These are phyloP conservation scores for Glossosoma conforme DNA, from an alignment of 1,140 invertebrate genomes.

Conservation along the genomic window DNA sequence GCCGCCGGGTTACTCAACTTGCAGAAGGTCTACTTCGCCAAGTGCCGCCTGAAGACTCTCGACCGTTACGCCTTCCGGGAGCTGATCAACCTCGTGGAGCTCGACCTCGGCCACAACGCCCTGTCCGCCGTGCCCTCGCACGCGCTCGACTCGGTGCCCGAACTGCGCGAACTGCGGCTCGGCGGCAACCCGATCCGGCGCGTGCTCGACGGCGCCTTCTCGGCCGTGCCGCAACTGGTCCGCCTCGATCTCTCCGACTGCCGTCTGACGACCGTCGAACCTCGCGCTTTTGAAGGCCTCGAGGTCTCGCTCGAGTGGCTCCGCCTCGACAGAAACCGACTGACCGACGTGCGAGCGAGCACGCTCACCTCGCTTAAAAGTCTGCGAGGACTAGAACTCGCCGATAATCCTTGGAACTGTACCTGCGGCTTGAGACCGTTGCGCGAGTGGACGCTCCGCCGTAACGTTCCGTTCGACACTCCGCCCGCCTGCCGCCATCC, in stretches of 20 bases:
- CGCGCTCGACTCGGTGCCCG: conserved; percentile 62
- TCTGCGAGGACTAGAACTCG: conserved; percentile 68
- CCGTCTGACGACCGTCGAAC: conserved; percentile 59
- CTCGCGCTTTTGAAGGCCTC: conserved; percentile 66
- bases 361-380: conserved; percentile 62
- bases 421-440: conserved; percentile 69
- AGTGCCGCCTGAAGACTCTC: conserved; percentile 58
- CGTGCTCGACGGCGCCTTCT: conserved; percentile 65
- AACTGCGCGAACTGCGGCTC: conserved; percentile 69
- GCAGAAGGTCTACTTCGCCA: conserved; percentile 68
- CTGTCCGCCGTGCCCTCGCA: conserved; percentile 64
- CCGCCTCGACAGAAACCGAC: conserved; percentile 68
- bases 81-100: conserved; percentile 69
- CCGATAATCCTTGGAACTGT: conserved; percentile 78
- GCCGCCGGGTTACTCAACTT: conserved; percentile 68
- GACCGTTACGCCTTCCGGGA: conserved; percentile 62
- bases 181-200: conserved; percentile 67
- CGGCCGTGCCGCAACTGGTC: conserved; percentile 61
- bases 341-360: conserved; percentile 58
- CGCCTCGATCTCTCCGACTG: conserved; percentile 69
- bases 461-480: conserved; percentile 67
- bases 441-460: conserved; percentile 69
- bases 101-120: conserved; percentile 71
- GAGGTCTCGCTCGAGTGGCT: conserved; percentile 66
- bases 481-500: conserved; percentile 65